phyloP scores from a whole-genome alignment of 1,140 invertebrate genomes.

The Drosophila leontia region DNA sequence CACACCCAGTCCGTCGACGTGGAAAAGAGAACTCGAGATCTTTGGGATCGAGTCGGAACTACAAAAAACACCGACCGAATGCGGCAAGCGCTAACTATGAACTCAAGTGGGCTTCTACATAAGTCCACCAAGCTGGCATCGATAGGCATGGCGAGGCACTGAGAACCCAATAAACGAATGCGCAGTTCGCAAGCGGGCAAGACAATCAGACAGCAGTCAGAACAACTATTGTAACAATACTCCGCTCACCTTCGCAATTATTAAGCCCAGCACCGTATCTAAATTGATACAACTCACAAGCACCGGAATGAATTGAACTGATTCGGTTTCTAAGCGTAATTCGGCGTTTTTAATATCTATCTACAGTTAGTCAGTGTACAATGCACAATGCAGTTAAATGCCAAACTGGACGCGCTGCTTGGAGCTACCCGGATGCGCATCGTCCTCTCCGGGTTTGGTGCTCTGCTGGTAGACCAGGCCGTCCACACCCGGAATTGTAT shows the following conservation, averaged over 20 bases:
- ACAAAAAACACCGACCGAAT: conserved; percentile 44
- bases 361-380: conserved; percentile 12
- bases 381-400: conserved; percentile 25
- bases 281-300: conserved; percentile 20
- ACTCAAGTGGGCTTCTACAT: conserved; percentile 58
- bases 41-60: conserved; percentile 10
- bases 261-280: conserved; percentile 22
- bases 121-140: conserved; percentile 43
- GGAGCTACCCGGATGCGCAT: conserved; percentile 30
- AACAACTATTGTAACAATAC: conserved; percentile 37
- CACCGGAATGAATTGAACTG: conserved; percentile 30
- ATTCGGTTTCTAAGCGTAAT: conserved; percentile 21
- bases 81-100: conserved; percentile 51
- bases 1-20: conserved; percentile 24
- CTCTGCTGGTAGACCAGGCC: conserved; percentile 70
- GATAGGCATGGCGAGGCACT: conserved; percentile 10
- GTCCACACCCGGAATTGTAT: conserved; percentile 84
- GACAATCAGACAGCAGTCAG: conserved; percentile 27
- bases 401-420: conserved; percentile 55
- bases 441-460: conserved; percentile 28
- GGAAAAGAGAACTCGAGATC: conserved; percentile 20
- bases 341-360: conserved; percentile 12
- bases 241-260: conserved; percentile 22
- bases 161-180: conserved; percentile 13
- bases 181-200: conserved; percentile 17